Base-by-base conservation (phyloP, 1,140 invertebrate genomes). In the Drosophila teissieri region DNA sequence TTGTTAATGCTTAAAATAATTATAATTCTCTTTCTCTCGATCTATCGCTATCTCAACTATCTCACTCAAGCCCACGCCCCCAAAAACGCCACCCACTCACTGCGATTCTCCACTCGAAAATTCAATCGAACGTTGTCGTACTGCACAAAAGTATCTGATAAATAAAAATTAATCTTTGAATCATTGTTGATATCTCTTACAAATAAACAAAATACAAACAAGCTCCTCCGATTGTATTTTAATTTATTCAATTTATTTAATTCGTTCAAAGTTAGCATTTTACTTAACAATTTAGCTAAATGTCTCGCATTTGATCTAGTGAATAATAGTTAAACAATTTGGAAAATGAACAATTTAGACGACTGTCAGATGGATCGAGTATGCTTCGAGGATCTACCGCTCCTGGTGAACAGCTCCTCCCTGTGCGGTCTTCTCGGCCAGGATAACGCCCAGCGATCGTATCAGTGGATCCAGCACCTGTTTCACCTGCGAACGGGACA, bases 401-500 rank as follows among this genome's bases (percentile, higher is more conserved):
- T 39, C 24, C 5, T 11, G 24, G 24, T 10, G 11, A 6, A 0
- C 11, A 2, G 11, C 19, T 8, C 15, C 24, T 4, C 10, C 17
- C 27, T 14, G 12, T 1, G 5, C 14, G 0, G 27, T 17, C 53
- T 81, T 75, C 4, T 81, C 80, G 10, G 65, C 61, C 7, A 88
- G 49, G n/a, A 80, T 63, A 37, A 52, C 45, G 14, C 72, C 74
- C 14, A 91, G 53, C 0, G 89, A 80, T 22, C 79, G 78, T 8
- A 91, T 70, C 3, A 91, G 73, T 0, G 89, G 84, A 48, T 91
- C 78, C 2, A 91, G 70, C 6, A 85, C 84, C 42, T 89, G 53
- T 11, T 90, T 63, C 11, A 91, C 73, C 44, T 91, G 78, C n/a
- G 79, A 72, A 8, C 79, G 81, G 7, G 89, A 85, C 1, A 91